Percentiles rank a stretch among this genome's conserved stretches.
These are phyloP conservation scores for Silvanus unidentatus DNA, from an alignment of 2,888 invertebrate genomes.

Conservation along the genomic window DNA sequence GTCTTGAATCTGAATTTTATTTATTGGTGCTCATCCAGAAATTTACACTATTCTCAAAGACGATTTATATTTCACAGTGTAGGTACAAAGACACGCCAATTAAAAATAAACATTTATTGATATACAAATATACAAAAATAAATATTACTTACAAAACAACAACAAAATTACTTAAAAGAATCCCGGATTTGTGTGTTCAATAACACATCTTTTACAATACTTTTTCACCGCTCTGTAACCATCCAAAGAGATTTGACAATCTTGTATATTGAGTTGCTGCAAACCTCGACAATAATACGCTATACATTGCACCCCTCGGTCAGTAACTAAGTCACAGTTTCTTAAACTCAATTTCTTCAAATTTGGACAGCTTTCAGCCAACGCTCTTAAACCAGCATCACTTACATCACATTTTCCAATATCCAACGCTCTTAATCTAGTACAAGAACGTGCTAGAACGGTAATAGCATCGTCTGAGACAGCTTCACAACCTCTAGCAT, in stretches of 20 bases:
- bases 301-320: conserved; percentile 79
- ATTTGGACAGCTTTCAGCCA: conserved; percentile 86
- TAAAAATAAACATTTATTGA: conserved; percentile 1
- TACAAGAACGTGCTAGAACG: conserved; percentile 78
- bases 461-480: conserved; percentile 90
- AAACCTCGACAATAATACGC: conserved; percentile 86
- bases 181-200: conserved; percentile 92
- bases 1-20: no score
- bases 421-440: conserved; percentile 78
- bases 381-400: conserved; percentile 77
- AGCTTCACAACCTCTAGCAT: conserved; percentile 88
- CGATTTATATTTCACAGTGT: no score
- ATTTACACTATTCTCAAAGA: no score
- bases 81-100: no score
- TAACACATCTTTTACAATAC: conserved; percentile 86
- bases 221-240: conserved; percentile 89
- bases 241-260: conserved; percentile 82
- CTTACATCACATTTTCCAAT: conserved; percentile 92
- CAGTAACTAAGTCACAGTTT: conserved; percentile 87
- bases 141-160: conserved; percentile 1
- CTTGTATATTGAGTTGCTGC: conserved; percentile 88
- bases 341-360: conserved; percentile 83
- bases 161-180: conserved; percentile 59
- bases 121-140: conserved; percentile 7
- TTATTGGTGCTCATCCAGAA: no score